Percentiles rank a stretch among this genome's conserved stretches.
phyloP scores from a whole-genome alignment of 2,888 invertebrate species.

The Calameuta idolon region DNA sequence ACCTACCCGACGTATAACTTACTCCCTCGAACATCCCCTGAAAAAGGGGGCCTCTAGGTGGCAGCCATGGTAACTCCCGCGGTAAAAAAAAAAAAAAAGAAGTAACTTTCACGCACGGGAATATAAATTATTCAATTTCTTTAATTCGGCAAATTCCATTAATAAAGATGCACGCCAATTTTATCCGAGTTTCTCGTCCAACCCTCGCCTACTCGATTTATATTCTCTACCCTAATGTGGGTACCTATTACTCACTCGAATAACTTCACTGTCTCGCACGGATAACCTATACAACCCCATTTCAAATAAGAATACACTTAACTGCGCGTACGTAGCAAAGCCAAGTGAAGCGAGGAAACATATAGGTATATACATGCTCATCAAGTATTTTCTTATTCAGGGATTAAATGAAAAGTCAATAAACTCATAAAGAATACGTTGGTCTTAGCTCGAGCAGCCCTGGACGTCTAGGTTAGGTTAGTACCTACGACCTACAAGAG shows the following conservation, averaged over 20 bases:
- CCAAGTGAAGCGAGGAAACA: not conserved
- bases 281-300: conserved; percentile 9
- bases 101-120: conserved; percentile 19
- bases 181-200: not conserved
- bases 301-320: not conserved
- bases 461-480: conserved; percentile 20
- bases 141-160: conserved; percentile 23
- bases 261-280: not conserved
- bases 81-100: not conserved
- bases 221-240: conserved; percentile 7
- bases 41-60: not conserved
- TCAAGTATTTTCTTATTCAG: conserved; percentile 7
- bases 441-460: conserved; percentile 39
- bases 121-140: conserved; percentile 26
- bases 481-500: not conserved
- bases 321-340: not conserved
- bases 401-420: conserved; percentile 57
- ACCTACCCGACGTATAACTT: not conserved
- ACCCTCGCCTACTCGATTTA: conserved; percentile 6
- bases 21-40: not conserved
- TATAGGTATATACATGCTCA: not conserved
- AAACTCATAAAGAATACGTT: conserved; percentile 52
- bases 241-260: not conserved
- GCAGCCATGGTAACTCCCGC: not conserved
- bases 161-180: conserved; percentile 13